Base-by-base conservation (phyloP, 2,797 vertebrate species). In the Helostoma temminkii region DNA sequence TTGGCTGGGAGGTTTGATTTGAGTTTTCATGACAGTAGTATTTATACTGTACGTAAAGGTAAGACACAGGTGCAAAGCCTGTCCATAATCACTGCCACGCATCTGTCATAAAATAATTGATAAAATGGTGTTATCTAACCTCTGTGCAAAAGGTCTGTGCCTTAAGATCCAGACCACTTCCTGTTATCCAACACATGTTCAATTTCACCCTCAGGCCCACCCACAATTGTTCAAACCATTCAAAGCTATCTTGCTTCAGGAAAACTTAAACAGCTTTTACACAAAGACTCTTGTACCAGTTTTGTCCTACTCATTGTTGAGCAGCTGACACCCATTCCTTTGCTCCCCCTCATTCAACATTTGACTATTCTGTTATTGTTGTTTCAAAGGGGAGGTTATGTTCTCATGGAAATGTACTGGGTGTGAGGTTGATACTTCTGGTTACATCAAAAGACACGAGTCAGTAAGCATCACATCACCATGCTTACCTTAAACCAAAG, bases 391-490 rank as follows among this genome's bases (percentile, higher is more conserved):
- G 78, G 76, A 88, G 86, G 81, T 88, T 68, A 75, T 70, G 84
- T 93, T 93, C 90, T 91, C 79, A 81, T 76, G 85, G 87, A 91
- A 91, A 88, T 74, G 45, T 79, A 83, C 82, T 76, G 74, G 75
- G 73, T 57, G 76, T 84, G 84, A 78, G 74, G 68, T 56, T 42
- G 80, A 71, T 60, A 67, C 81, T 83, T 81, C 60, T 66, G 67
- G 66, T 80, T 56, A 81, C 82, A 69, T 76, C 28, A 70, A 69
- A 50, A 43, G 53, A 53, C 75, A 73, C 78, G 45, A 76, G 6
- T 52, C 54, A 2, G 18, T 4, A 21, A 54, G 19, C 28, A 69
- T 64, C 71, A 66, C 74, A 74, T 71, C 49, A 72, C 12, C 6
- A 14, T 9, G 68, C 58, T 59, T 37, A 25, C 1, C n/a, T 12